Base-by-base conservation (phyloP, 2,797 vertebrate genomes). In the Oryzias sinensis region DNA sequence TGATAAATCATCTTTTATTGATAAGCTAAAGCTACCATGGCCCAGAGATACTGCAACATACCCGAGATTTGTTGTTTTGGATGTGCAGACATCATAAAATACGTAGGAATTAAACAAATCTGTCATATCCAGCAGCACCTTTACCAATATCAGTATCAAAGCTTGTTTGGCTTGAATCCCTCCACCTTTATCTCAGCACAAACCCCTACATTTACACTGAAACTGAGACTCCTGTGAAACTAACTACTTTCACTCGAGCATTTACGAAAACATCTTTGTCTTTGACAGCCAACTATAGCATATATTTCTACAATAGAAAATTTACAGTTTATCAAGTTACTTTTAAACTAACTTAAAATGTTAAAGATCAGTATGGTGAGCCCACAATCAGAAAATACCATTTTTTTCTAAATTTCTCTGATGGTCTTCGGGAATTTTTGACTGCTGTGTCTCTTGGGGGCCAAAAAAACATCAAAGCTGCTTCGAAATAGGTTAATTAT, bases 1-100 rank as follows among this genome's bases (percentile, higher is more conserved):
- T 53, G 51, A 59, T 59, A 56, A 55, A 65, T 57, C 42, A 61
- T 48, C 58, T 70, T 70, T 72, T 61, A 53, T 43, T n/a, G 44
- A 76, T 57, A 54, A 69, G 51, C 43, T 44, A 29, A 67, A 69
- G 62, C 62, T 64, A 25, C 33, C 48, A 49, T 52, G 24, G 22
- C 17, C 16, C 51, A 24, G 16, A 46, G n/a, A 46, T 54, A 14
- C 62, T 56, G 20, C 24, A 55, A 18, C 6, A 14, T 43, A 45
- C 45, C 43, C 43, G 37, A 11, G 18, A 20, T 52, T 27, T 17
- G 41, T 42, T 40, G 37, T 41, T 48, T 49, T 20, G 43, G 25
- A 22, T 60, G 40, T 58, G 17, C 22, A 42, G 37, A 47, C 22
- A 48, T 33, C 11, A 64, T 43, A 11, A 60, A 50, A 20, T 13